These are phyloP conservation scores for Cyclophora punctaria DNA, from an alignment of 2,888 invertebrate genomes.

Conservation along the genomic window DNA sequence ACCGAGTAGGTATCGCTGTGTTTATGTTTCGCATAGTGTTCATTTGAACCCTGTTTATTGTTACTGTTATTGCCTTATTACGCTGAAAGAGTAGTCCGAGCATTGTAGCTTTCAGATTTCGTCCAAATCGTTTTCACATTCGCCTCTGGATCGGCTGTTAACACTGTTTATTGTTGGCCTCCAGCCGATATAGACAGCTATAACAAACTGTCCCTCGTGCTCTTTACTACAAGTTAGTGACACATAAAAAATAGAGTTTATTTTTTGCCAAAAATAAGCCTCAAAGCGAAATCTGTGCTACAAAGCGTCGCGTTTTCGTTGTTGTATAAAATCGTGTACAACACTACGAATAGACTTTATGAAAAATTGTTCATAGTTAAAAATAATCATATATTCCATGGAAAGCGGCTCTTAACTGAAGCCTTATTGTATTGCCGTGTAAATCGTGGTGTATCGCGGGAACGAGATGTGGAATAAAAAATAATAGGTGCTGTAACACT, in stretches of 20 bases:
- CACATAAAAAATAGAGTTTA: too few relatives aligned
- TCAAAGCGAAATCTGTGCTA: too few relatives aligned
- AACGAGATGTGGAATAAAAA: slow-evolving; percentile 57
- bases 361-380: too few relatives aligned
- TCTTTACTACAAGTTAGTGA: too few relatives aligned
- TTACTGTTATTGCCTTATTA: slow-evolving; percentile 14
- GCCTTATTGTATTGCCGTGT: slow-evolving; percentile 38
- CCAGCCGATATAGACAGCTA: too few relatives aligned
- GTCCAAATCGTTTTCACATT: not conserved
- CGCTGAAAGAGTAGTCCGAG: slow-evolving; percentile 5
- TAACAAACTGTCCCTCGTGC: too few relatives aligned
- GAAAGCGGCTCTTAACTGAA: slow-evolving; percentile 27
- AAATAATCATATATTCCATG: slow-evolving; percentile 14
- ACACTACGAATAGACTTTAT: too few relatives aligned
- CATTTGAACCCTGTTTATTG: slow-evolving; percentile 14
- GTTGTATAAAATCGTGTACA: too few relatives aligned
- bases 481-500: slow-evolving; percentile 47
- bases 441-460: slow-evolving; percentile 34
- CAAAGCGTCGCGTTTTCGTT: too few relatives aligned
- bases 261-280: too few relatives aligned
- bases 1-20: slow-evolving; percentile 7
- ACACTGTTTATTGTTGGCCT: too few relatives aligned
- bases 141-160: too few relatives aligned
- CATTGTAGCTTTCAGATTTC: slow-evolving; percentile 2
- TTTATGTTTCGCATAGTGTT: slow-evolving; percentile 12